Conservation (phyloP, 2,113 vertebrate genomes). For the Triplophysa siluroides region DNA sequence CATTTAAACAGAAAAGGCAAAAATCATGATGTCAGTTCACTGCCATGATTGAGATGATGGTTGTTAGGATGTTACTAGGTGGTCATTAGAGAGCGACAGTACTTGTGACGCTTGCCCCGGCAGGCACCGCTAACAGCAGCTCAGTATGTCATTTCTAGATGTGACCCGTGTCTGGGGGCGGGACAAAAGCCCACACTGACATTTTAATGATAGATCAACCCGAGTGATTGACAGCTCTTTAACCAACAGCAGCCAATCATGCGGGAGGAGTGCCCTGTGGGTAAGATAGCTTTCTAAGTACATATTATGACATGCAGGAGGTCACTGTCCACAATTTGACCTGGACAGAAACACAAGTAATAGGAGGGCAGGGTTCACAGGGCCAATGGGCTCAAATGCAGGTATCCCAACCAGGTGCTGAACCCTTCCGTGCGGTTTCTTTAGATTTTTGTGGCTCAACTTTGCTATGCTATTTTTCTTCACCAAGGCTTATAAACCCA, state of each 20-base stretch:
- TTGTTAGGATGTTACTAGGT: too few species aligned
- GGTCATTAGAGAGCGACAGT: too few species aligned
- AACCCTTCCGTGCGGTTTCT: neutral
- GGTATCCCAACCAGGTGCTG: neutral
- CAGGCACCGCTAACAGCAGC: neutral
- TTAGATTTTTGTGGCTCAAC: neutral
- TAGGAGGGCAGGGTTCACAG: slow-evolving; percentile 5
- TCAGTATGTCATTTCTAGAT: neutral
- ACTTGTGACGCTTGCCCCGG: too few species aligned
- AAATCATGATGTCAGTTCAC: too few species aligned
- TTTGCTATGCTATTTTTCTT: neutral
- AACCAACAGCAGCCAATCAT: neutral
- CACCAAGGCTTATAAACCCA: neutral
- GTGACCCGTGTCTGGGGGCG: slow-evolving; percentile 13
- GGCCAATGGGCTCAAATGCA: neutral
- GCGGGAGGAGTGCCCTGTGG: neutral
- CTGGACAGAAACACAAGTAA: neutral
- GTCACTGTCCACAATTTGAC: slow-evolving; percentile 10
- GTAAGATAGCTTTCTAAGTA: neutral
- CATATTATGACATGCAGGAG: neutral
- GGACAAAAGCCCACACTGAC: slow-evolving; percentile 18
- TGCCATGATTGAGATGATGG: too few species aligned
- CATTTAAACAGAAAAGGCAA: too few species aligned
- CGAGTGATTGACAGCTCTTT: slow-evolving; percentile 25
- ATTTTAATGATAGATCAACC: slow-evolving; percentile 31